Evolutionary conservation across 2,113 vertebrate species (phyloP).

Genomic region (Trematocara macrostoma): DNA sequence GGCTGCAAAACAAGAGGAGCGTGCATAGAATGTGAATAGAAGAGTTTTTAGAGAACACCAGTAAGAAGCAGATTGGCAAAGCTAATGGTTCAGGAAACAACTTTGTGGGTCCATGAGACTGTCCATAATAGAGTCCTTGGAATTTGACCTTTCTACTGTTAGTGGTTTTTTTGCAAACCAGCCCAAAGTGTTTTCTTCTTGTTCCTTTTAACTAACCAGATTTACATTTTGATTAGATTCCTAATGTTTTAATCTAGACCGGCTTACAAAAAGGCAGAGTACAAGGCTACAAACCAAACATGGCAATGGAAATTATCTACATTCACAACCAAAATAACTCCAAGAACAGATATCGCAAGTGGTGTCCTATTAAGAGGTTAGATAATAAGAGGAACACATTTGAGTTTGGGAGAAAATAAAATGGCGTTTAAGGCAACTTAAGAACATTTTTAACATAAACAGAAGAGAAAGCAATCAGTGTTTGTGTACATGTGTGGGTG

Average conservation of each 20-base stretch:
- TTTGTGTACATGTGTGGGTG: constrained; percentile 2
- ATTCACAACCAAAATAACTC: neutral
- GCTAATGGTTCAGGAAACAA: neutral
- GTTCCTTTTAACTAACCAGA: constrained; percentile 13
- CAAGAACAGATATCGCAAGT: neutral
- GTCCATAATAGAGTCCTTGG: neutral
- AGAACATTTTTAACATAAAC: constrained; percentile 10
- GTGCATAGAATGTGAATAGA: neutral
- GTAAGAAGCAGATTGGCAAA: neutral
- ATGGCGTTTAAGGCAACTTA: neutral
- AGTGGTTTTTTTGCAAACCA: neutral
- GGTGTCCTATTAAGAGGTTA: neutral
- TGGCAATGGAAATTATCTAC: neutral
- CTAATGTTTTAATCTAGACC: constrained; percentile 5
- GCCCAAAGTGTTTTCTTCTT: neutral
- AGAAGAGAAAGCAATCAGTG: constrained; percentile 8
- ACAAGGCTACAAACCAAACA: constrained; percentile 19
- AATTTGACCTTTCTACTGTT: neutral
- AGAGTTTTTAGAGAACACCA: neutral
- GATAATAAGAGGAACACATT: neutral
- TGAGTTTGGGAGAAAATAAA: neutral
- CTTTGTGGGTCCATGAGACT: neutral
- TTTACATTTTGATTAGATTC: constrained; percentile 46
- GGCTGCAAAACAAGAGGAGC: neutral
- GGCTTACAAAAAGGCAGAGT: neutral